Evolutionary conservation across 2,797 vertebrate genomes (phyloP).

Genomic region (Fistularia tabacaria): DNA sequence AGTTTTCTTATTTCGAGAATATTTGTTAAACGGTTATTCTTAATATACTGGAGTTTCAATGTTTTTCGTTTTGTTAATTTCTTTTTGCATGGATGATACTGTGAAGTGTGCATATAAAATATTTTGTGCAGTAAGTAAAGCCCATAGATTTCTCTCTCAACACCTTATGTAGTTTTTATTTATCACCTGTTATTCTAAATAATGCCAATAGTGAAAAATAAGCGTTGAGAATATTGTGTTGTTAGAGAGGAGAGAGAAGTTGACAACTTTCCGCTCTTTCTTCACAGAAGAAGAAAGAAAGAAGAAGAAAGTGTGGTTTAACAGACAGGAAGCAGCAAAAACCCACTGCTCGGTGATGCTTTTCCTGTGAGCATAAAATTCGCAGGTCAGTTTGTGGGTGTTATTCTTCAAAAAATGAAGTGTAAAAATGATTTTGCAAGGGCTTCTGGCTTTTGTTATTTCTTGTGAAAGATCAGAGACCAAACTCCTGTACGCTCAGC

Average conservation of each 20-base stretch:
- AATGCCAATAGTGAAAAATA: slow-evolving; percentile 25
- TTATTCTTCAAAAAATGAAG: slow-evolving; percentile 17
- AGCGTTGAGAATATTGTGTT: slow-evolving; percentile 33
- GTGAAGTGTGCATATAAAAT: too few species aligned
- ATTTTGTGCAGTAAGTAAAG: too few species aligned
- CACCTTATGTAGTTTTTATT: too few species aligned
- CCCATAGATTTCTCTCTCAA: too few species aligned
- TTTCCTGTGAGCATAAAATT: slow-evolving; percentile 74
- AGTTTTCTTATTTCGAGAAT: too few species aligned
- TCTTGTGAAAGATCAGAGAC: not conserved
- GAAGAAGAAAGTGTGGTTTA: slow-evolving; percentile 79
- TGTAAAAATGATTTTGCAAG: slow-evolving; percentile 6
- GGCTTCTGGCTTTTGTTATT: slow-evolving; percentile 25
- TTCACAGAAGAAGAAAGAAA: slow-evolving; percentile 60
- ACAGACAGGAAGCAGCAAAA: slow-evolving; percentile 83
- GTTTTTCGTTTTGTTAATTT: too few species aligned
- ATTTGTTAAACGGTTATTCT: too few species aligned
- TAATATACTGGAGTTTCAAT: too few species aligned
- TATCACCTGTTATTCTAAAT: not conserved
- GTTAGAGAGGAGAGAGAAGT: slow-evolving; percentile 65
- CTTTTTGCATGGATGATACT: too few species aligned
- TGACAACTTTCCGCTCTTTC: slow-evolving; percentile 75
- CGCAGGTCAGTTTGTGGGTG: slow-evolving; percentile 77
- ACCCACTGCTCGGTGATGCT: slow-evolving; percentile 73
- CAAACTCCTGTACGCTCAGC: too few species aligned